Evolutionary conservation across 2,113 vertebrate species (phyloP).

Genomic region (Manacus vitellinus): DNA sequence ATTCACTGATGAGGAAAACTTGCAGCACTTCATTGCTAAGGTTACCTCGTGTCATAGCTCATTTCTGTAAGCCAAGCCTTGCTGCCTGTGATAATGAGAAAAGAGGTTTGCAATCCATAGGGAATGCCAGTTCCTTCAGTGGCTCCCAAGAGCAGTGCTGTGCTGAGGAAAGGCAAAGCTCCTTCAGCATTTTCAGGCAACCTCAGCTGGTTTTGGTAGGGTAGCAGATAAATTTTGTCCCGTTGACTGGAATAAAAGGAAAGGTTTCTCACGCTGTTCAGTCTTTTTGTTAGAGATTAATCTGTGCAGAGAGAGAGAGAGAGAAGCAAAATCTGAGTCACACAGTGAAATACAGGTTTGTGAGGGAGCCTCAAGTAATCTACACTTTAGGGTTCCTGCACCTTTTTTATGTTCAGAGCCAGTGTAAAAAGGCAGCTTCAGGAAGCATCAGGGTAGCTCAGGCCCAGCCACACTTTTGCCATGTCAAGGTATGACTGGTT

Average conservation of each 20-base stretch:
- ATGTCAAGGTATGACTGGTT: neutral
- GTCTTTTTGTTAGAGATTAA: neutral
- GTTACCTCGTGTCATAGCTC: neutral
- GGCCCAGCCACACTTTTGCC: neutral
- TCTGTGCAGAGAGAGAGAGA: neutral
- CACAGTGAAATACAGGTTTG: neutral
- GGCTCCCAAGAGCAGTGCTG: neutral
- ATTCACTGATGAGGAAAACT: neutral
- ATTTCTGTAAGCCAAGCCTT: neutral
- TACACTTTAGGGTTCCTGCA: neutral
- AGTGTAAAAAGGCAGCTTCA: neutral
- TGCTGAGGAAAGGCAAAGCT: neutral
- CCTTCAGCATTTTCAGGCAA: neutral
- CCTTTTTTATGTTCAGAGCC: neutral
- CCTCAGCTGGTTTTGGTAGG: neutral
- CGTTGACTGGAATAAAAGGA: neutral
- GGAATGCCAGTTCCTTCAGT: neutral
- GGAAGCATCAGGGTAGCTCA: neutral
- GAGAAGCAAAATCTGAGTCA: neutral
- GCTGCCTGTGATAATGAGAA: neutral
- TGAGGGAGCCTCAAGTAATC: neutral
- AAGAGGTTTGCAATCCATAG: neutral
- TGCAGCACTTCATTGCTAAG: neutral
- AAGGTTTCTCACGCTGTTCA: neutral
- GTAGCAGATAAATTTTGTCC: neutral